Evolutionary conservation across 2,797 vertebrate genomes (phyloP).

Genomic region (Poliocrania exsul): DNA sequence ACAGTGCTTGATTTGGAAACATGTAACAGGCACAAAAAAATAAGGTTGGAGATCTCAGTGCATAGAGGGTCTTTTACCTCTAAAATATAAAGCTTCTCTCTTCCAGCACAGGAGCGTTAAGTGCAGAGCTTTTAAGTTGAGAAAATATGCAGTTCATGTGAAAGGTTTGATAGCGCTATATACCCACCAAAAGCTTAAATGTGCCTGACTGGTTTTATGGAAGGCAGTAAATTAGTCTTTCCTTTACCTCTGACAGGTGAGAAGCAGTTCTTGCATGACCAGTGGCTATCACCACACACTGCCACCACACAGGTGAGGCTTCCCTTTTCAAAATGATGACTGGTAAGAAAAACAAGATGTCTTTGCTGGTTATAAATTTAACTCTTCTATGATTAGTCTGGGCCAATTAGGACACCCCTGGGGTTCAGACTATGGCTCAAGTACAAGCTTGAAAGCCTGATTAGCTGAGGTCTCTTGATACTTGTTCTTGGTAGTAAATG

Average conservation of each 20-base stretch:
- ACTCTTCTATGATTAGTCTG: conserved; percentile 82
- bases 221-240: conserved; percentile 71
- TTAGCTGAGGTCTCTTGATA: conserved; percentile 83
- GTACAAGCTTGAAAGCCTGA: conserved; percentile 81
- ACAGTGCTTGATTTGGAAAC: neutral
- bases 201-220: conserved; percentile 71
- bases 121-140: conserved; percentile 49
- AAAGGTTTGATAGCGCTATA: conserved; percentile 41
- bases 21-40: neutral
- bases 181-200: conserved; percentile 59
- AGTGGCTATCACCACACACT: conserved; percentile 54
- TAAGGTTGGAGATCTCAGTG: neutral
- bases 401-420: conserved; percentile 83
- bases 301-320: conserved; percentile 75
- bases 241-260: conserved; percentile 81
- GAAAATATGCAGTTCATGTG: conserved; percentile 45
- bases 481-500: conserved; percentile 86
- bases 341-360: conserved; percentile 82
- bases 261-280: conserved; percentile 74
- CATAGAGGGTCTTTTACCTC: neutral
- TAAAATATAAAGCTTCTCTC: neutral
- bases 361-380: conserved; percentile 83
- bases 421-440: conserved; percentile 76
- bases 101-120: conserved; percentile 35
- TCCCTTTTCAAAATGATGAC: conserved; percentile 62